Conservation (phyloP, 2,888 invertebrate species). For the Protonemura montana region DNA sequence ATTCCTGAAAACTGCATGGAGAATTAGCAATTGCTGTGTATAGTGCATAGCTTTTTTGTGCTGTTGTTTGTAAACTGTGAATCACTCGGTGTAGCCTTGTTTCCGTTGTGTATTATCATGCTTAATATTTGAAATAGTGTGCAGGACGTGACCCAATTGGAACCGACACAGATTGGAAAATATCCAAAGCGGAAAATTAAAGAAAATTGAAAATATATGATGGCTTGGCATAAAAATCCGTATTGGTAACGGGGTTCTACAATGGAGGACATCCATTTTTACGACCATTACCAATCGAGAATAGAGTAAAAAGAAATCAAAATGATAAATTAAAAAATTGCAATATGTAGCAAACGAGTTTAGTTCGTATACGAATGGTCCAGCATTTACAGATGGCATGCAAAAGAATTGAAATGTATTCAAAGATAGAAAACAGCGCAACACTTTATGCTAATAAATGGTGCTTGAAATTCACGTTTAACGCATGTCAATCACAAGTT, state of each 20-base stretch:
- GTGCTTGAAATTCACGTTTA: conserved; percentile 22
- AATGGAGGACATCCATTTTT: too few relatives aligned
- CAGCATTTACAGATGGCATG: neutral
- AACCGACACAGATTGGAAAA: neutral
- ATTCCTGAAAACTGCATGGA: neutral
- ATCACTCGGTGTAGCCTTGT: neutral
- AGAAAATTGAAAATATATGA: neutral
- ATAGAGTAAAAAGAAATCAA: too few relatives aligned
- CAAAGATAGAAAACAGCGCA: neutral
- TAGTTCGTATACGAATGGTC: neutral
- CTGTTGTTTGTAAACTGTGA: neutral
- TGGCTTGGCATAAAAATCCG: neutral
- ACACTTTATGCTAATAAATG: conserved; percentile 22
- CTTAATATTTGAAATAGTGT: neutral
- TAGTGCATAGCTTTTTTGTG: neutral
- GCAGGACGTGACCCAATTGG: neutral
- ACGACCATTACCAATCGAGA: too few relatives aligned
- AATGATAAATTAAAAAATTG: too few relatives aligned
- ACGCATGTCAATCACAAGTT: neutral
- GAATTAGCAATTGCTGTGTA: neutral
- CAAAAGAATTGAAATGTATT: neutral
- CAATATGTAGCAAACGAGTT: too few relatives aligned
- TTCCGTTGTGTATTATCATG: neutral
- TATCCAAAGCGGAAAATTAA: neutral
- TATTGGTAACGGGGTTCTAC: neutral